Evolutionary conservation across 2,888 invertebrate genomes (phyloP).

Genomic region (Hemicrepidius hirtus): DNA sequence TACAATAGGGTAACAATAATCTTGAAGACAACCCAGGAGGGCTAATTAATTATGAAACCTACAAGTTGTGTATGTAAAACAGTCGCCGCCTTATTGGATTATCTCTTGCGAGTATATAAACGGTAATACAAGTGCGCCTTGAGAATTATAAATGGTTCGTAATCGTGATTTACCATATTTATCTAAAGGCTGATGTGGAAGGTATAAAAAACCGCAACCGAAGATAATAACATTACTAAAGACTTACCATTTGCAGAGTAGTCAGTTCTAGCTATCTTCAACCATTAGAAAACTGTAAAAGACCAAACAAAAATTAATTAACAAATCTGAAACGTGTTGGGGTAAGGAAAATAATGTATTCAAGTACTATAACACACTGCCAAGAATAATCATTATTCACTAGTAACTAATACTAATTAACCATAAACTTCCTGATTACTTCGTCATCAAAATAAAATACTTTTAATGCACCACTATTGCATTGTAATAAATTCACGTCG

Average conservation of each 20-base stretch:
- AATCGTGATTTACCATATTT: constrained; percentile 34
- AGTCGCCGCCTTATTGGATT: constrained; percentile 35
- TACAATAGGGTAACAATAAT: constrained; percentile 20
- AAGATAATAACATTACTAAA: too few species aligned
- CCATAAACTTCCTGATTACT: too few species aligned
- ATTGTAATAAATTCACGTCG: constrained; percentile 23
- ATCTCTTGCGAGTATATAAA: constrained; percentile 27
- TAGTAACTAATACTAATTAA: too few species aligned
- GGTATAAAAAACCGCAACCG: background rate
- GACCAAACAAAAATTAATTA: too few species aligned
- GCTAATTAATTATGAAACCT: constrained; percentile 42
- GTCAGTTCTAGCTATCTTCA: too few species aligned
- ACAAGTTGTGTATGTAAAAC: constrained; percentile 34
- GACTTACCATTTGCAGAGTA: too few species aligned
- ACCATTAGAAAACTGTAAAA: too few species aligned
- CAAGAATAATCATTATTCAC: too few species aligned
- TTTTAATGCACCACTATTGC: background rate
- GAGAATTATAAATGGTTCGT: constrained; percentile 21
- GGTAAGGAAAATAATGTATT: too few species aligned
- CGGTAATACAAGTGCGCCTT: constrained; percentile 11
- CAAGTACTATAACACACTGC: too few species aligned
- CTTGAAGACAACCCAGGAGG: constrained; percentile 23
- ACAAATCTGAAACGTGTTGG: too few species aligned
- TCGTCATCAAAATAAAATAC: too few species aligned
- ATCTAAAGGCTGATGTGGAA: background rate